These are phyloP conservation scores for Dasyprocta punctata DNA, from an alignment of 2,113 vertebrate genomes.

Conservation along the genomic window DNA sequence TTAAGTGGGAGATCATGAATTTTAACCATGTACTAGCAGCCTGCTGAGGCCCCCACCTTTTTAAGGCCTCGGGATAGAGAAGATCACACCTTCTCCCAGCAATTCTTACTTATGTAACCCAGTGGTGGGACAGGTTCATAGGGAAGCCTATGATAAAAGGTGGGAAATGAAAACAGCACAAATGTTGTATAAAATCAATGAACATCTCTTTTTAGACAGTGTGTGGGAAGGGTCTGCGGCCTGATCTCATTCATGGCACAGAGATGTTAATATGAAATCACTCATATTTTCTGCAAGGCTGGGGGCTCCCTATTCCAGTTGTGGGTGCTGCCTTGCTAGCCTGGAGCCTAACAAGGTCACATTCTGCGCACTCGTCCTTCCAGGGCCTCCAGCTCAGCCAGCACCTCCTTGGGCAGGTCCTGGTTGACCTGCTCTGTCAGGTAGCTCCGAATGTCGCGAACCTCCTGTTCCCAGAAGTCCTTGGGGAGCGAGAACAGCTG, in stretches of 20 bases:
- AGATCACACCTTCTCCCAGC: background rate
- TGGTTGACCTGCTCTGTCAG: slow-evolving; percentile 92
- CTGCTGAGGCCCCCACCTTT: background rate
- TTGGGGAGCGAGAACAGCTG: slow-evolving; percentile 88
- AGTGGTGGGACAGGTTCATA: background rate
- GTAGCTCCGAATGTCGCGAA: slow-evolving; percentile 90
- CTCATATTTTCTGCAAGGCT: slow-evolving; percentile 25
- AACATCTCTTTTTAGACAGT: slow-evolving; percentile 55
- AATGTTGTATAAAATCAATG: slow-evolving; percentile 58
- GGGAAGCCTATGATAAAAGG: slow-evolving; percentile 15
- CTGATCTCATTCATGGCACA: background rate
- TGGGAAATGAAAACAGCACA: slow-evolving; percentile 69
- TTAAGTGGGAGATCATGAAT: background rate
- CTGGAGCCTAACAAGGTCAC: slow-evolving; percentile 57
- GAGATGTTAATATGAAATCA: background rate
- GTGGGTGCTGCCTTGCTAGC: background rate
- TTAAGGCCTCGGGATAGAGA: background rate
- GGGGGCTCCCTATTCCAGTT: background rate
- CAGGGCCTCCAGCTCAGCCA: slow-evolving; percentile 90
- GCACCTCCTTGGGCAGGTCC: slow-evolving; percentile 91
- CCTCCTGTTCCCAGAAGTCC: slow-evolving; percentile 89
- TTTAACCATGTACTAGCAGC: background rate
- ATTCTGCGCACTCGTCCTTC: slow-evolving; percentile 88
- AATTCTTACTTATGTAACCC: background rate
- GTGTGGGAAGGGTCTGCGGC: background rate